Conservation (phyloP, 2,888 invertebrate genomes). For the Arge pagana region DNA sequence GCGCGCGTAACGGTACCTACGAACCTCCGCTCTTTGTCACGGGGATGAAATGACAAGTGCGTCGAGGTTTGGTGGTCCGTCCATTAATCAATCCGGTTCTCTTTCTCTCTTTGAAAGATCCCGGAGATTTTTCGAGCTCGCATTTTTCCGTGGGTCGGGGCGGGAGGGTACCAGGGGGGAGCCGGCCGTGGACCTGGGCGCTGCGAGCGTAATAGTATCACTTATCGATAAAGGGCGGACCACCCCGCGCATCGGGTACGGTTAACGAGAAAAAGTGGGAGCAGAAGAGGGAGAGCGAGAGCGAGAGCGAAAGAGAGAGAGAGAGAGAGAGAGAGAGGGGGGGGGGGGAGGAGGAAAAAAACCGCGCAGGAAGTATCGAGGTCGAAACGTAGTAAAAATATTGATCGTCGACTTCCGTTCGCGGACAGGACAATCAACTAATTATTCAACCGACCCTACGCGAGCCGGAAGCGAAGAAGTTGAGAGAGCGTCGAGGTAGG, state of each 20-base stretch:
- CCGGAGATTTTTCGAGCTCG: too few species aligned
- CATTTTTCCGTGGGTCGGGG: too few species aligned
- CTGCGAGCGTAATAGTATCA: too few species aligned
- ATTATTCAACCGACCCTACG: conserved; percentile 44
- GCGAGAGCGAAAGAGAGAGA: background rate
- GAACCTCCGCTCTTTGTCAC: too few species aligned
- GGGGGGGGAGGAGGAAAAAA: background rate
- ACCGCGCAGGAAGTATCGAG: conserved; percentile 4
- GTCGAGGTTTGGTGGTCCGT: too few species aligned
- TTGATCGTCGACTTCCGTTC: conserved; percentile 49
- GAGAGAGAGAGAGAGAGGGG: background rate
- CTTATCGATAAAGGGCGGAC: background rate
- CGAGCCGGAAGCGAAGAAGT: conserved; percentile 4
- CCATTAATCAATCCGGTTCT: too few species aligned
- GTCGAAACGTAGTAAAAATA: conserved; percentile 8
- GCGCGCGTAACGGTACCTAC: too few species aligned
- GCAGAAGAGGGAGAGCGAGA: background rate
- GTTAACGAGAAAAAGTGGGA: background rate
- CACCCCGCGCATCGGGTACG: background rate
- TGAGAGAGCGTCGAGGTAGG: conserved; percentile 2
- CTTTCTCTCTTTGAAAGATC: too few species aligned
- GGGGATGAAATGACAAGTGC: too few species aligned
- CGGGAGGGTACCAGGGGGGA: too few species aligned
- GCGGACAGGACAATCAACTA: conserved; percentile 52
- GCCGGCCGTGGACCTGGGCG: too few species aligned